Base-by-base conservation (phyloP, 1,140 invertebrate genomes). In the Heliconius himera region DNA sequence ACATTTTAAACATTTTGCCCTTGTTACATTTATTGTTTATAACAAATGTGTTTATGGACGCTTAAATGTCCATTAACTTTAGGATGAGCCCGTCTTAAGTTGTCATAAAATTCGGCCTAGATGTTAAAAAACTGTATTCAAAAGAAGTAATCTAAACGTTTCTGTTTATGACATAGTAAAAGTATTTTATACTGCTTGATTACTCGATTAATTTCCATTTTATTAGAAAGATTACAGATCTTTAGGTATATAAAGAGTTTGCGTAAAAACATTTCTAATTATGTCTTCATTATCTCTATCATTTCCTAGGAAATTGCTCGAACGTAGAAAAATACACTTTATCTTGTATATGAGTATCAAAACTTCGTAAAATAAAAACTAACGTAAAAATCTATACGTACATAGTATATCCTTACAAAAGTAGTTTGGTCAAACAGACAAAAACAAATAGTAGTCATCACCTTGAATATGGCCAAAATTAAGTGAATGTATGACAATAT, bases 121-220 rank as follows among this genome's bases (percentile, higher is more conserved):
- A 22, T 22, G 54, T 60, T 60, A 60, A 60, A 56, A 60, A 60
- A 60, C 2, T 60, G 54, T 60, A 60, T 60, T 60, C 54, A 60
- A 60, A 8, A 22, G 54, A 60, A 8, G n/a, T 22, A 11, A 60
- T 26, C 8, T 60, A 3, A 60, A 22, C n/a, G 54, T 60, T 60
- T 60, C n/a, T 22, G n/a, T 60, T 26, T 60, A 60, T 60, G 54
- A 60, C 54, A 60, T 26, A 60, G n/a, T 60, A 60, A 60, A 60
- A 60, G 54, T 4, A 60, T 60, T 22, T 54, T 54, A 54, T 54
- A 22, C 8, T 56, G 2, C 54, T 60, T 22, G n/a, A 22, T 22
- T 60, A 60, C 54, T 60, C n/a, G 54, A 22, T 60, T 60, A 8
- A 60, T 60, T 60, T 60, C n/a, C 9, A 22, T 56, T 56, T 56